Base-by-base conservation (phyloP, 37 sponge, comb jelly and placozoan species). In the Tethya wilhelma region DNA sequence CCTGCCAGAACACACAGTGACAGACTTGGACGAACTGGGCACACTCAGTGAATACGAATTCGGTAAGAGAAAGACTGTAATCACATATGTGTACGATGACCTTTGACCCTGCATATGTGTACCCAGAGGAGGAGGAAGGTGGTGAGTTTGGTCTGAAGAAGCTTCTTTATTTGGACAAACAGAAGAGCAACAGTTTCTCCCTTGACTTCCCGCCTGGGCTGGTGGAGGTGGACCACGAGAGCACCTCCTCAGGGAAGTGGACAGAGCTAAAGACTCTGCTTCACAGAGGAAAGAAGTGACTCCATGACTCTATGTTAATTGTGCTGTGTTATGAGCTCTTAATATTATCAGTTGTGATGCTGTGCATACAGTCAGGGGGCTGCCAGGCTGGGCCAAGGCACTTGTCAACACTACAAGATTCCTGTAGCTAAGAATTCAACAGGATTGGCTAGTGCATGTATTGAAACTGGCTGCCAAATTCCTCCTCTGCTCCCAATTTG, bases 191-290 rank as follows among this genome's bases (percentile, higher is more conserved):
- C 60, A 14, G 23, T 14, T 78, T 78, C 33, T 78, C 92, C 12
- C 63, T 91, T 36, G 92, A 91, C 40, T 91, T 91, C 44, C 92
- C 92, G 9, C 92, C 92, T 59, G 83, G 77, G 1, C 28, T 82
- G 45, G 66, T 91, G 26, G 69, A 86, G 33, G 40, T 59, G 23
- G 65, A 53, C 30, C 53, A 20, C 36, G 68, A 84, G 55, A 32
- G 75, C 20, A 38, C 45, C n/a, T 46, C 64, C 43, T 79, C 86
- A 23, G 45, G 75, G 26, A 39, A 70, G 11, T 90, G 90, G 90
- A 84, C 17, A 49, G 17, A 49, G 17, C 11, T 20, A 20, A 49
- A 49, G 17, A 49, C 11, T 11, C 17, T 20, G 17, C 11, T 20
- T 20, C 17, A 49, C 55, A 49, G 17, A 20, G 17, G 11, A 20